Evolutionary conservation across 2,797 vertebrate genomes (phyloP).

Genomic region (Acridotheres tristis): DNA sequence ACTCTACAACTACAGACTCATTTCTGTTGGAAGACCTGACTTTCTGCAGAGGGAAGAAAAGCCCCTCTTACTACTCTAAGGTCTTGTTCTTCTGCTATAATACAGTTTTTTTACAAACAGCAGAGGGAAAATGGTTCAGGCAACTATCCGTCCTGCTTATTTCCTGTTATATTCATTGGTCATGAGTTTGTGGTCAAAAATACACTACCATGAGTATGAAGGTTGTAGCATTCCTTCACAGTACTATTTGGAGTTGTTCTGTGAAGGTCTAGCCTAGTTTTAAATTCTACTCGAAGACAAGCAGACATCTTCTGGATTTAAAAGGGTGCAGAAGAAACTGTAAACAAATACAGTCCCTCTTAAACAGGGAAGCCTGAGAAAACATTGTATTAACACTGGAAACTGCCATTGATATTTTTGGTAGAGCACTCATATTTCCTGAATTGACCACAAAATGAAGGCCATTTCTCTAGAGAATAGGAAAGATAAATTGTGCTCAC

Average conservation of each 20-base stretch:
- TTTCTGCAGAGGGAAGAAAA: background rate
- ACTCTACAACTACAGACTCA: background rate
- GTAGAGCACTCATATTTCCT: background rate
- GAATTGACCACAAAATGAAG: background rate
- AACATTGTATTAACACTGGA: background rate
- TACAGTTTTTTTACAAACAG: background rate
- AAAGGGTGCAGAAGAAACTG: background rate
- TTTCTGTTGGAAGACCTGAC: background rate
- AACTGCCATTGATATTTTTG: background rate
- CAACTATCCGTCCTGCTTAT: background rate
- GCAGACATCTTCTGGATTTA: background rate
- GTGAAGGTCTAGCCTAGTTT: background rate
- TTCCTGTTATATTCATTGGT: background rate
- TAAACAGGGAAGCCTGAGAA: background rate
- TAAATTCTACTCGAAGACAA: background rate
- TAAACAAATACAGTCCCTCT: background rate
- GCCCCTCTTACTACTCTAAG: background rate
- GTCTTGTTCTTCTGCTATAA: background rate
- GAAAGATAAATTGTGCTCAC: background rate
- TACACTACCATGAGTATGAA: background rate
- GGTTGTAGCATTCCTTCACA: background rate
- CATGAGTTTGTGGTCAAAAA: background rate
- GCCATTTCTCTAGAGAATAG: background rate
- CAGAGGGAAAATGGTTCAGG: background rate
- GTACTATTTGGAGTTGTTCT: background rate